A percentile compares a stretch with the other conserved stretches of the same genome.
phyloP scores from a whole-genome alignment of 35 echinoderm and acorn worm genomes.

The Eucidaris tribuloides region DNA sequence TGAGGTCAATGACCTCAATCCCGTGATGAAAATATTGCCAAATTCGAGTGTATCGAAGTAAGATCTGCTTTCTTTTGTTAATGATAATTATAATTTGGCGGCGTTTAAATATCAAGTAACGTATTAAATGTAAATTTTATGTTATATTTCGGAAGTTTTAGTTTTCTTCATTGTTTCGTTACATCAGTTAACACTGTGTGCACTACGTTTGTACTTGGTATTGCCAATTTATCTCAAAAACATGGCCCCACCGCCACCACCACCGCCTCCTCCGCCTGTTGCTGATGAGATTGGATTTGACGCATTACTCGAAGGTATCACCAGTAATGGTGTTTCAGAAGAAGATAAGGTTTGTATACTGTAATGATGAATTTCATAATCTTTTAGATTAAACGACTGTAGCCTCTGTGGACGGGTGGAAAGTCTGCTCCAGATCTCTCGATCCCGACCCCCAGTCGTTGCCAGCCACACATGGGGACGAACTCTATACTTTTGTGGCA shows the following conservation, averaged over 20 bases:
- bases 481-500: no score
- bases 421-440: no score
- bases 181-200: background rate
- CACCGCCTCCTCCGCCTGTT: constrained; percentile 70
- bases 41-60: background rate
- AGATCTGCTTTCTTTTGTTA: background rate
- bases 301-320: constrained; percentile 40
- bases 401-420: no score
- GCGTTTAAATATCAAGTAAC: background rate
- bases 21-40: constrained; percentile 2
- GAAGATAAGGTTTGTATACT: constrained; percentile 21
- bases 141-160: background rate
- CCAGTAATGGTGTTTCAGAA: constrained; percentile 28
- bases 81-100: background rate
- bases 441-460: no score
- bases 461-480: no score
- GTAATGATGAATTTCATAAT: no score
- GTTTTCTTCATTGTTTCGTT: background rate
- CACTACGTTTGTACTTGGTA: background rate
- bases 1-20: background rate
- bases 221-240: background rate
- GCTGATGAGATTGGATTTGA: constrained; percentile 52
- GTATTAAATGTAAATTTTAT: background rate
- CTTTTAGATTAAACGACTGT: no score
- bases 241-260: constrained; percentile 76